Evolutionary conservation across 2,888 invertebrate genomes (phyloP).

Genomic region (Sminthurides aquaticus): DNA sequence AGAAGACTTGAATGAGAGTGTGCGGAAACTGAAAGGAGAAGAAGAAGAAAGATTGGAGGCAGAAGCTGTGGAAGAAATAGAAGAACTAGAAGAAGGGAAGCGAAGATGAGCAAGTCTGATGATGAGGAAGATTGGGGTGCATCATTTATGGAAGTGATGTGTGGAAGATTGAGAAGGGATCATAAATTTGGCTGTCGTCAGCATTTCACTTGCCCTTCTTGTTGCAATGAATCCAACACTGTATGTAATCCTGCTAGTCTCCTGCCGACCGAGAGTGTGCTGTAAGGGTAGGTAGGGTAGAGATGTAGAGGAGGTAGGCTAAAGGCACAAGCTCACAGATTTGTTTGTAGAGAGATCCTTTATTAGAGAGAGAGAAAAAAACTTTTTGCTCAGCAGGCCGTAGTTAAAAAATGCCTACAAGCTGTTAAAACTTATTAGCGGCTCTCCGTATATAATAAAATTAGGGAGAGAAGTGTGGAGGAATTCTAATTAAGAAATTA

Average conservation of each 20-base stretch:
- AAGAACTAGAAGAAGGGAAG: not conserved
- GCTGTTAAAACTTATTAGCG: slow-evolving; percentile 6
- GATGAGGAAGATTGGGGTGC: not conserved
- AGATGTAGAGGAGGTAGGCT: no score
- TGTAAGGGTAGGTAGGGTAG: no score
- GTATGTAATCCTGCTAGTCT: no score
- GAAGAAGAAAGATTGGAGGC: no score
- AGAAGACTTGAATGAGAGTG: no score
- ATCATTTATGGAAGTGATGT: slow-evolving; percentile 6
- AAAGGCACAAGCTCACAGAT: no score
- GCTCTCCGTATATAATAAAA: not conserved
- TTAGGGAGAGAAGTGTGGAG: not conserved
- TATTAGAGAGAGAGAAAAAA: no score
- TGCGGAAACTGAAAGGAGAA: no score
- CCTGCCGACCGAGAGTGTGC: no score
- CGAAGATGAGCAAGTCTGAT: not conserved
- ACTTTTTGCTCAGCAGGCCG: not conserved
- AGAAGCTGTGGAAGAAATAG: no score
- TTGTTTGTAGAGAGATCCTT: no score
- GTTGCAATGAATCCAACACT: not conserved
- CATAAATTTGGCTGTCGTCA: slow-evolving; percentile 5
- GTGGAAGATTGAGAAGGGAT: not conserved
- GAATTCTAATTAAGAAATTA: not conserved
- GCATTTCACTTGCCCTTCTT: slow-evolving; percentile 3
- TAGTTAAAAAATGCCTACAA: slow-evolving; percentile 1